Percentiles rank a stretch among this genome's conserved stretches.
Conservation (phyloP, 2,888 invertebrate species). For the Amphipoea lucens region DNA sequence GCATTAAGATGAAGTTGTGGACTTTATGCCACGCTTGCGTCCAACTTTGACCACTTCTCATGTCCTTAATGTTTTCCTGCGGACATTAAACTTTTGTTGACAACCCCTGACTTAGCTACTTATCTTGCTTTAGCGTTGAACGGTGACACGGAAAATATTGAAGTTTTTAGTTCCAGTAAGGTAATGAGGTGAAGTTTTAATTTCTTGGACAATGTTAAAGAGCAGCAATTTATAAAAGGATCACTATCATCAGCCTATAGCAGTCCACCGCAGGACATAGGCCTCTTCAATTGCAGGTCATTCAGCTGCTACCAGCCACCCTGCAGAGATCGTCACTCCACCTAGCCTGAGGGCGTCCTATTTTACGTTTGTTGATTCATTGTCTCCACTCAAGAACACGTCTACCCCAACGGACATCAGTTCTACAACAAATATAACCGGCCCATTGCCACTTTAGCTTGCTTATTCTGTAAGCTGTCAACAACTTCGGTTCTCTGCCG, state of each 20-base stretch:
- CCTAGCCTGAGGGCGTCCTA: neutral
- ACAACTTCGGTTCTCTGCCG: no score
- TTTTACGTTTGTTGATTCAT: neutral
- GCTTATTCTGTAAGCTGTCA: neutral
- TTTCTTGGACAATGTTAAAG: neutral
- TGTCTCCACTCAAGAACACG: neutral
- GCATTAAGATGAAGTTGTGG: conserved; percentile 79
- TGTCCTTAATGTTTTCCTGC: conserved; percentile 80
- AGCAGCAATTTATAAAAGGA: neutral
- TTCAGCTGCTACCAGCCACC: neutral
- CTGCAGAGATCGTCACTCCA: neutral
- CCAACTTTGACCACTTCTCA: conserved; percentile 81
- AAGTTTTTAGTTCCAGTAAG: conserved; percentile 25
- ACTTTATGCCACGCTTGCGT: conserved; percentile 74
- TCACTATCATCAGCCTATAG: neutral
- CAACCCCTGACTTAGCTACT: conserved; percentile 70
- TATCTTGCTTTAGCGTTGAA: conserved; percentile 64
- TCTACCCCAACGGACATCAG: neutral
- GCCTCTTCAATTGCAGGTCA: neutral
- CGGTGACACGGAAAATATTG: conserved; percentile 48
- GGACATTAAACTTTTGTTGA: conserved; percentile 76
- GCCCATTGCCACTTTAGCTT: neutral
- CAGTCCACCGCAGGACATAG: neutral
- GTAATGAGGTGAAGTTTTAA: conserved; percentile 11
- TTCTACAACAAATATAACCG: neutral